Evolutionary conservation across 1,140 invertebrate species (phyloP), one percentile per base, ranked within the genome.

Genomic region (Rhizoglyphus robini): DNA sequence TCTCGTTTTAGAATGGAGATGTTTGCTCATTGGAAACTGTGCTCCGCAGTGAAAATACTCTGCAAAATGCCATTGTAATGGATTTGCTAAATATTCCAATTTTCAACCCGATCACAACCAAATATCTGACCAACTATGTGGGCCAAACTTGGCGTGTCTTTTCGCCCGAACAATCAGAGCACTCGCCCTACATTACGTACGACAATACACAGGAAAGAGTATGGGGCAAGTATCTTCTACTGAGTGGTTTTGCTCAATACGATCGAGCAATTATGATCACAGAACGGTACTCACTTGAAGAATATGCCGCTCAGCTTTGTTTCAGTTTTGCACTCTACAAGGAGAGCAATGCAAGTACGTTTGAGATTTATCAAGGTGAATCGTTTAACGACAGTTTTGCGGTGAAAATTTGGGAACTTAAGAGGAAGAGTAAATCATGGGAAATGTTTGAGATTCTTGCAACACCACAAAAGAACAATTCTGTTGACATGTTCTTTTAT

Each of bases 401-500:
- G 8, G 23, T 23, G n/a, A 60, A 60, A 32, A 34, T 60, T 29
- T 60, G 58, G 58, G 38, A 46, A 2, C 1, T 60, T 15, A 3
- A 11, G 3, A 23, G 11, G 13, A 32, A 30, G 15, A 46, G 8
- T 68, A 3, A 51, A 25, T 1, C 1, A 23, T 69, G 30, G 25
- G 32, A 36, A 66, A 61, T 31, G 58, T 64, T 31, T 65, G 68
- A 48, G 62, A 65, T 46, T 30, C 4, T 51, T 27, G 48, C 20
- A 3, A 23, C 23, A 4, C 15, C 48, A 20, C 20, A 2, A 1
- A 51, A 32, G 8, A 63, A 64, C 20, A 65, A 60, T n/a, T 4
- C 58, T 11, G 62, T 38, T 31, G 67, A 68, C 2, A 51, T 66
- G n/a, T 27, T 70, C 5, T 77, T 75, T 70, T 74, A 76, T 68